Evolutionary conservation across 2,888 invertebrate species (phyloP), one percentile per base, ranked within the genome.

Genomic region (Leuctra nigra): DNA sequence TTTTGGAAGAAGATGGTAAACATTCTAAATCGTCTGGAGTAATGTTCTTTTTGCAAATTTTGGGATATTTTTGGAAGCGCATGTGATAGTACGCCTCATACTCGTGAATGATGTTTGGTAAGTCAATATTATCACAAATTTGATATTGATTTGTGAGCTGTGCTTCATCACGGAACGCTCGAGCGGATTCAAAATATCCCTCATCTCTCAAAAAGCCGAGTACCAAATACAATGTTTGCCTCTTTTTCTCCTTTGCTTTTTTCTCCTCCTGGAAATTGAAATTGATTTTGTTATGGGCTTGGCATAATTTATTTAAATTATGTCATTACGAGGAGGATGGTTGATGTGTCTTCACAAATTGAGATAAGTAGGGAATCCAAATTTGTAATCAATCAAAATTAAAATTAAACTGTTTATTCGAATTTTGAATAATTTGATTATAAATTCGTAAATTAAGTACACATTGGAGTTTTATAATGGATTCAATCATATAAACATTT

Each of bases 91-190:
- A 95, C 61, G 87, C 87, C 67, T 86, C 87, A 71, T 89, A 96
- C 66, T 95, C 94, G 77, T 91, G 83, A 57, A 95, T 73, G 63
- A 96, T 87, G 39, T 87, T 86, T 61, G 90, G 88, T 67, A 96
- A 74, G 70, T 94, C 93, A 57, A 96, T 82, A 67, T 96, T 96
- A 68, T 96, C 96, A 71, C 95, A 96, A 35, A 94, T 77, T 66
- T 81, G 77, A 67, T 82, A 83, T 58, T 83, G 82, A 4, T 77
- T 77, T 1, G 84, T 76, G 9, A 93, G 73, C 39, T 81, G 82
- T 0, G 91, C 88, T 71, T 95, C 95, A 18, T 75, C 73, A 23
- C 75, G 75, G 58, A 95, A 75, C 9, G 75, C 69, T 53, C 84
- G 81, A 0, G 85, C 85, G 0, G 86, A 75, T 59, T 81, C 79